phyloP scores from a whole-genome alignment of 2,797 vertebrate genomes.

The Chelonia mydas region DNA sequence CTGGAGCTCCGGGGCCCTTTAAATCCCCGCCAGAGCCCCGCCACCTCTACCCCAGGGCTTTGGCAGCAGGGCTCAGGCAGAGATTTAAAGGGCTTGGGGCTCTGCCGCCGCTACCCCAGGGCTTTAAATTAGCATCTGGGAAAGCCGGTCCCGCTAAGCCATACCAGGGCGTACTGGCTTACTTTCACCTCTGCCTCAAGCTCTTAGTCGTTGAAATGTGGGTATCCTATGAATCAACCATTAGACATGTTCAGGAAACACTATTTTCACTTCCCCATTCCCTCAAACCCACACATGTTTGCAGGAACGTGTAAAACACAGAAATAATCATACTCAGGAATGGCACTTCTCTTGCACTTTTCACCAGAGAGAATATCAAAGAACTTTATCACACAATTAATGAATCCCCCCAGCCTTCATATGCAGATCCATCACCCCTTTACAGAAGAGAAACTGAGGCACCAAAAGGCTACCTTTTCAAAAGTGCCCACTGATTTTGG shows the following conservation, averaged over 20 bases:
- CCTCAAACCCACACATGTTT: slow-evolving; percentile 1
- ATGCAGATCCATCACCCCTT: neutral
- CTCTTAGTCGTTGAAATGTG: neutral
- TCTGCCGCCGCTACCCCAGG: too few relatives aligned
- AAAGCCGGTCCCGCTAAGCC: too few relatives aligned
- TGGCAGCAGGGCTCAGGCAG: too few relatives aligned
- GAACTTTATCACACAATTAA: neutral
- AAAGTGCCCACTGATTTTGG: neutral
- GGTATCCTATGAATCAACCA: slow-evolving; percentile 36
- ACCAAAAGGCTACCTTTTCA: neutral
- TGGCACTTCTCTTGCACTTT: neutral
- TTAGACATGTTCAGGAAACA: slow-evolving; percentile 18
- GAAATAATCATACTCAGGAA: neutral
- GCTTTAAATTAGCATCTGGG: too few relatives aligned
- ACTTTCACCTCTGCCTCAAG: neutral
- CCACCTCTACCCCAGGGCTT: too few relatives aligned
- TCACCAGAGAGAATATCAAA: slow-evolving; percentile 7
- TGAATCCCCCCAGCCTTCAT: neutral
- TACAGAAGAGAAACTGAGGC: neutral
- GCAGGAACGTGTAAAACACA: slow-evolving; percentile 36
- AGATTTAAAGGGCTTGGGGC: too few relatives aligned
- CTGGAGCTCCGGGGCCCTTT: too few relatives aligned
- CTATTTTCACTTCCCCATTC: slow-evolving; percentile 38
- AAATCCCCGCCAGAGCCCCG: too few relatives aligned
- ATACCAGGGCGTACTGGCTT: too few relatives aligned